Conservation (phyloP, 2,888 invertebrate genomes). For the Unio delphinus region DNA sequence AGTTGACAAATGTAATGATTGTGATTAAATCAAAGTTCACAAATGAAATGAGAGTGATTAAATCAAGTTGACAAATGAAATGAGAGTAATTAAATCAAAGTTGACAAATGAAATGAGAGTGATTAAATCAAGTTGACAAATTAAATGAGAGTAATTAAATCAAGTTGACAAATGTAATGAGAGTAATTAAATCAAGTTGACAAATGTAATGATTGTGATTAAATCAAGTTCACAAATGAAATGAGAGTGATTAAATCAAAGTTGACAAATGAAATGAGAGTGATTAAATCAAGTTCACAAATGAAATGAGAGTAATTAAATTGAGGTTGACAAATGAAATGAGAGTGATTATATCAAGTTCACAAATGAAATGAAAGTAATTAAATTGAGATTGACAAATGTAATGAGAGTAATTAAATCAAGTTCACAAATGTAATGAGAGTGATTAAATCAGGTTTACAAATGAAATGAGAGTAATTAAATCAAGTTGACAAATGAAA, state of each 20-base stretch:
- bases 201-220: too few relatives aligned
- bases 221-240: neutral
- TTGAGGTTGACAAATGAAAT: neutral
- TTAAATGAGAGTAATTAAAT: too few relatives aligned
- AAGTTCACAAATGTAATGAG: neutral
- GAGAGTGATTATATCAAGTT: too few relatives aligned
- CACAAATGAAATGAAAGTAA: too few relatives aligned
- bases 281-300: neutral
- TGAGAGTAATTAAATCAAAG: neutral
- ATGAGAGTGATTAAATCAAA: neutral
- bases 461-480: neutral
- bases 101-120: neutral
- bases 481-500: neutral
- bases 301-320: neutral
- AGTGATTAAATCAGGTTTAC: too few relatives aligned
- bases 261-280: neutral
- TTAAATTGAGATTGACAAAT: neutral
- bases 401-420: neutral
- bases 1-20: too few relatives aligned
- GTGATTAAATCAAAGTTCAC: neutral
- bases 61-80: neutral
- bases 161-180: neutral
- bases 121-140: neutral
- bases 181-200: neutral
- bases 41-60: neutral